Conservation (phyloP, 1,140 invertebrate genomes). For the Drosophila lacertosa region DNA sequence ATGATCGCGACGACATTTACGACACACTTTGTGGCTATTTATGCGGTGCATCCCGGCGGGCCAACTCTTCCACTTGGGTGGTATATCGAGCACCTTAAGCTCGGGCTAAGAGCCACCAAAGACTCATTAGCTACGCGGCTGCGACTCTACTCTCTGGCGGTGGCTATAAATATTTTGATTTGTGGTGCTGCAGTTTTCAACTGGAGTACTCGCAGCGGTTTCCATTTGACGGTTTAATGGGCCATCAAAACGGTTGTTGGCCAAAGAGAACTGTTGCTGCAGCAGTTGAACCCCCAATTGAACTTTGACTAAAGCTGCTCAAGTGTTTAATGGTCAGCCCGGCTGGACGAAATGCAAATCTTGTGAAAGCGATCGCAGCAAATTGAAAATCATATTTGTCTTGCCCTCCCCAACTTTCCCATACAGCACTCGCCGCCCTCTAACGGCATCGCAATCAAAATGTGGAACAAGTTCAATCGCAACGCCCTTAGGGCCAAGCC, state of each 20-base stretch:
- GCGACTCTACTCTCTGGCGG: conserved; percentile 1
- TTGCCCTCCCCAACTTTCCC: conserved; percentile 45
- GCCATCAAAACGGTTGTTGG: conserved; percentile 39
- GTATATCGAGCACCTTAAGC: conserved; percentile 64
- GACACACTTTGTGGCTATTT: conserved; percentile 79
- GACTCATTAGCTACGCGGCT: conserved; percentile 57
- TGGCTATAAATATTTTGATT: conserved; percentile 77
- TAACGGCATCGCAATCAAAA: conserved; percentile 77
- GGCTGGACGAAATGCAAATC: conserved; percentile 58
- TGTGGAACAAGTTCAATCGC: conserved; percentile 83
- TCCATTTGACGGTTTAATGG: conserved; percentile 65
- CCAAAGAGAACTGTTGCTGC: background rate
- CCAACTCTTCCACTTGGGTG: conserved; percentile 61
- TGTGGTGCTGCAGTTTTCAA: conserved; percentile 54
- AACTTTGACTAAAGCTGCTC: conserved; percentile 58
- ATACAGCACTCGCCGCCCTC: conserved; percentile 25
- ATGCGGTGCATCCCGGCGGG: conserved; percentile 63
- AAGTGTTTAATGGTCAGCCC: conserved; percentile 66
- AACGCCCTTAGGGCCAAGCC: conserved; percentile 59
- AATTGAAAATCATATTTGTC: conserved; percentile 79
- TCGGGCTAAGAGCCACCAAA: background rate
- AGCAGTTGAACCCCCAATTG: conserved; percentile 58
- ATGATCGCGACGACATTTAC: conserved; percentile 73
- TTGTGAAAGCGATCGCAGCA: conserved; percentile 71
- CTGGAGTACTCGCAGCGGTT: conserved; percentile 43